phyloP scores from a whole-genome alignment of 2,113 vertebrate species.

The Lycaon pictus region DNA sequence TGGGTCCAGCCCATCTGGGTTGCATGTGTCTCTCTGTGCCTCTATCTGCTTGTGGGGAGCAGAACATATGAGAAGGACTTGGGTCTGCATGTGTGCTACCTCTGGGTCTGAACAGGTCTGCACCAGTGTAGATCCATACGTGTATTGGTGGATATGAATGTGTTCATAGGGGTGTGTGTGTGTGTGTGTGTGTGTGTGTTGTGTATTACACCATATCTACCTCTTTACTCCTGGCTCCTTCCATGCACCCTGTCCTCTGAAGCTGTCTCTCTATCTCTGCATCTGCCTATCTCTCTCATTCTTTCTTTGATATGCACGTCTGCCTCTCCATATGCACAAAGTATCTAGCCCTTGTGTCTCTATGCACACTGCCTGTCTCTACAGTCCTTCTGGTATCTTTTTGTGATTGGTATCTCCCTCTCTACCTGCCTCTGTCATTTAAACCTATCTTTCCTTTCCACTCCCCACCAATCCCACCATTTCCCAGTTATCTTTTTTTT shows the following conservation, averaged over 20 bases:
- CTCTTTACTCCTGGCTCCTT: background rate
- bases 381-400: background rate
- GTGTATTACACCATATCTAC: background rate
- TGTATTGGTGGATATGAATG: background rate
- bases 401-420: background rate
- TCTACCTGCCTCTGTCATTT: background rate
- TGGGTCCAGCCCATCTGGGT: background rate
- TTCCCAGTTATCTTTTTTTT: background rate
- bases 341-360: background rate
- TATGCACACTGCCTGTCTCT: background rate
- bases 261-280: background rate
- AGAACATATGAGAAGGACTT: background rate
- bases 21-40: background rate
- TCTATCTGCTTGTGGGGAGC: background rate
- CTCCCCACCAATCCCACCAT: background rate
- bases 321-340: background rate
- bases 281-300: background rate
- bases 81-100: background rate
- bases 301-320: background rate
- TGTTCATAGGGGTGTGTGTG: background rate
- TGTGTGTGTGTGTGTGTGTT: background rate
- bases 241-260: background rate
- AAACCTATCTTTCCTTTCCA: constrained; percentile 41
- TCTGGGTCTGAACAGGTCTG: background rate
- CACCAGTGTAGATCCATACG: background rate